Base-by-base conservation (phyloP, 1,140 invertebrate species). In the Charaxes varanes region DNA sequence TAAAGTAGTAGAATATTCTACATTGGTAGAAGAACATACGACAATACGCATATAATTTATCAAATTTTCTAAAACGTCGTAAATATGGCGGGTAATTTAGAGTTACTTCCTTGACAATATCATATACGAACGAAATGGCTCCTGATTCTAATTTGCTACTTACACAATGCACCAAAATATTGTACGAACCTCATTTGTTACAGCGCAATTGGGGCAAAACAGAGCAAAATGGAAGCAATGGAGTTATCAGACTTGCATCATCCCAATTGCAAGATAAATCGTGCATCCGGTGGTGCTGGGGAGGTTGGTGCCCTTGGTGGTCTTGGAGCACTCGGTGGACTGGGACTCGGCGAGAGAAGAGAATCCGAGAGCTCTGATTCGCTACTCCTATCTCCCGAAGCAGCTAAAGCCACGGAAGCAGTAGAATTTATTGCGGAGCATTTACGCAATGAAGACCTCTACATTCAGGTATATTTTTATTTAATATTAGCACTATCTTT, bases 381-480 rank as follows among this genome's bases (percentile, higher is more conserved):
- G 1, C 87, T 97, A 13, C 87, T 96, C 14, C 86, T 97, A 6
- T 95, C 94, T 14, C 94, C 95, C 0, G 96, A 98, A 79, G 95
- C 97, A 0, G 93, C 91, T 50, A 94, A 97, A 85, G 97, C 97
- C 8, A 97, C 97, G 4, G 96, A 99, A 80, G 97, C 97, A 2
- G 96, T 99, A 0, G 95, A 97, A 71, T 99, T 98, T 78, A 99
- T 99, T 48, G 97, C 97, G 12, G 97, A 99, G 81, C 97, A 99
- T 88, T 88, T 99, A 41, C 91, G 96, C 54, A 97, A 97, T 72
- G 96, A 97, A 85, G 96, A 98, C 87, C 91, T 97, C 62, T 97
- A 98, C 63, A 97, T 98, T 81, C 97, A 98, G 90, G 96, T 97
- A 80, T 78, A 2, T 33, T 28, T 18, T 18, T 6, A 28, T n/a